Conservation (phyloP, 2,113 vertebrate species). For the Argyrosomus japonicus region DNA sequence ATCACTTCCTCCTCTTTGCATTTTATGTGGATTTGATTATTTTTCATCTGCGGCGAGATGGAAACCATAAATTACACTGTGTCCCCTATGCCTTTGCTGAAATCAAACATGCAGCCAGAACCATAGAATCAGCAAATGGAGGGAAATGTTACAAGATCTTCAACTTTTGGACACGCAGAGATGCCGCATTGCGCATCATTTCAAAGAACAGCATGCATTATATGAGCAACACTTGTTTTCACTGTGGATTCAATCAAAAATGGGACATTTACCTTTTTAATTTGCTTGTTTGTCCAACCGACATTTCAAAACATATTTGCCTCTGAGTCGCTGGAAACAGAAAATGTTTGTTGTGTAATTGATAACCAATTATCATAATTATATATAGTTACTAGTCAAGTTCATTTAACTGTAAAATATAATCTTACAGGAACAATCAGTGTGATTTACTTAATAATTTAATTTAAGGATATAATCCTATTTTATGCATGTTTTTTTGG, state of each 20-base stretch:
- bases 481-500: no score
- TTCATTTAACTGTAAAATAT: no score
- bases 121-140: constrained; percentile 69
- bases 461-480: no score
- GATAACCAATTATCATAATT: not conserved
- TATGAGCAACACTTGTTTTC: not conserved
- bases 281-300: not conserved
- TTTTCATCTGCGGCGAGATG: constrained; percentile 78
- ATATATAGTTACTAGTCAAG: not conserved
- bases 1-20: constrained; percentile 81
- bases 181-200: constrained; percentile 1
- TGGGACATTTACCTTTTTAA: not conserved
- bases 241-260: not conserved
- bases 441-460: no score
- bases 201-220: not conserved
- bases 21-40: constrained; percentile 85
- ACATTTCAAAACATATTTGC: not conserved
- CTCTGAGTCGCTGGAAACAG: no score
- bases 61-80: constrained; percentile 81
- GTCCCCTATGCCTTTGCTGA: constrained; percentile 67
- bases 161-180: constrained; percentile 40
- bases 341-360: no score
- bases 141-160: constrained; percentile 39
- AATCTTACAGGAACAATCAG: no score
- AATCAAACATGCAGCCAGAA: constrained; percentile 70